These are phyloP conservation scores for Xanthostigma xanthostigma DNA, from an alignment of 2,888 invertebrate species.

Conservation along the genomic window DNA sequence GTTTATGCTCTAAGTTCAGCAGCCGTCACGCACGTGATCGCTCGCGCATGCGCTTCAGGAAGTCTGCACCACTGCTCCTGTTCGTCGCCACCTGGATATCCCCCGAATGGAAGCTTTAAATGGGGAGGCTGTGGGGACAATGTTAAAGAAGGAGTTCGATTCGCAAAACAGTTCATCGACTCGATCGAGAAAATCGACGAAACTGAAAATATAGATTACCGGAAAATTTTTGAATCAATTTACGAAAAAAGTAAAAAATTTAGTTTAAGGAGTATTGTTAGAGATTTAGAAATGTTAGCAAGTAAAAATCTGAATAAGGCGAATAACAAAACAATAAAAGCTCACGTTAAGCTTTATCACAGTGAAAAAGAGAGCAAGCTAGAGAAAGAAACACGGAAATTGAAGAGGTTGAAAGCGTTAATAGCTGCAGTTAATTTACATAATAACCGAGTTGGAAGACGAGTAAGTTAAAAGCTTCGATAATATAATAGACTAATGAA, in stretches of 20 bases:
- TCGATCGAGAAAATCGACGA: conserved; percentile 39
- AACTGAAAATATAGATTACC: conserved; percentile 26
- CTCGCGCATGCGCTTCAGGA: conserved; percentile 64
- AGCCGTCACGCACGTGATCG: conserved; percentile 59
- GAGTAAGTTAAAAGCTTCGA: conserved; percentile 32
- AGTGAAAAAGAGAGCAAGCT: conserved; percentile 8
- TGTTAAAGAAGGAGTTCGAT: conserved; percentile 53
- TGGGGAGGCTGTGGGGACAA: conserved; percentile 85
- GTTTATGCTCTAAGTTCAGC: conserved; percentile 73
- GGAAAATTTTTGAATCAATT: conserved; percentile 11
- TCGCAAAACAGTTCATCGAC: conserved; percentile 58
- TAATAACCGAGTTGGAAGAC: conserved; percentile 61
- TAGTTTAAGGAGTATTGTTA: conserved; percentile 11
- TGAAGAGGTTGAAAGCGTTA: conserved; percentile 33
- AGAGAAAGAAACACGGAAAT: conserved; percentile 21
- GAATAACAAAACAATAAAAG: no score
- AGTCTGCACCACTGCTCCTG: conserved; percentile 63
- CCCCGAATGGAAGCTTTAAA: conserved; percentile 54
- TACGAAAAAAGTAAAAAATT: conserved; percentile 5
- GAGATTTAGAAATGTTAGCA: no score
- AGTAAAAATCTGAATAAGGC: no score
- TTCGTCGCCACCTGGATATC: conserved; percentile 52
- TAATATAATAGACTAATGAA: neutral
- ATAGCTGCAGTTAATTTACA: conserved; percentile 62
- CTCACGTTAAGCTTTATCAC: neutral